A percentile compares a stretch with the other conserved stretches of the same genome.
Evolutionary conservation across 64 coral and sea anemone genomes (phyloP).

Genomic region (Platygyra sinensis): DNA sequence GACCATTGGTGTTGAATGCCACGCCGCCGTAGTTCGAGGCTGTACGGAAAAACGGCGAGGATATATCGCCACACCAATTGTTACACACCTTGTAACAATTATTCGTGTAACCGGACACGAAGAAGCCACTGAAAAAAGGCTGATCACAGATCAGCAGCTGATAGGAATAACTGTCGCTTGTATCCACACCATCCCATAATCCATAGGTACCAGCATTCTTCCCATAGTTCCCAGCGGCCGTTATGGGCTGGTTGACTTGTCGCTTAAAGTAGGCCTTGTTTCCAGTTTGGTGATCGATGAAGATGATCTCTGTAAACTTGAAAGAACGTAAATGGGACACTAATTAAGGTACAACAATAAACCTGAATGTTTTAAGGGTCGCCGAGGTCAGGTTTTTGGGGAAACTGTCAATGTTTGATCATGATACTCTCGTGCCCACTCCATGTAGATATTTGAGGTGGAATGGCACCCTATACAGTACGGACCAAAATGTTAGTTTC

Average conservation of each 20-base stretch:
- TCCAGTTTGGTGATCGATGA: conserved; percentile 22
- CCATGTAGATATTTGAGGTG: too few species aligned
- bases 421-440: too few species aligned
- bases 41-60: neutral
- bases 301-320: conserved; percentile 46
- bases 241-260: neutral
- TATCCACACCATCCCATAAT: conserved; percentile 29
- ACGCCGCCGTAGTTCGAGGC: neutral
- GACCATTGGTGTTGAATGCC: neutral
- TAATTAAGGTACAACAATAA: too few species aligned
- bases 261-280: neutral
- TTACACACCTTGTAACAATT: conserved; percentile 23
- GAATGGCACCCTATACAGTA: too few species aligned
- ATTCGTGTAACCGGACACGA: conserved; percentile 14
- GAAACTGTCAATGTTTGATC: too few species aligned
- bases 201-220: neutral
- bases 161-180: neutral
- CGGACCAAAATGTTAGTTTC: too few species aligned
- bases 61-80: neutral
- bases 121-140: neutral
- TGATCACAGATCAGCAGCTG: conserved; percentile 39
- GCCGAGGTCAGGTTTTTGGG: too few species aligned
- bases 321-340: neutral
- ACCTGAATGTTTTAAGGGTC: too few species aligned
- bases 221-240: neutral